Evolutionary conservation across 1,140 invertebrate species (phyloP).

Genomic region (Littorina saxatilis): DNA sequence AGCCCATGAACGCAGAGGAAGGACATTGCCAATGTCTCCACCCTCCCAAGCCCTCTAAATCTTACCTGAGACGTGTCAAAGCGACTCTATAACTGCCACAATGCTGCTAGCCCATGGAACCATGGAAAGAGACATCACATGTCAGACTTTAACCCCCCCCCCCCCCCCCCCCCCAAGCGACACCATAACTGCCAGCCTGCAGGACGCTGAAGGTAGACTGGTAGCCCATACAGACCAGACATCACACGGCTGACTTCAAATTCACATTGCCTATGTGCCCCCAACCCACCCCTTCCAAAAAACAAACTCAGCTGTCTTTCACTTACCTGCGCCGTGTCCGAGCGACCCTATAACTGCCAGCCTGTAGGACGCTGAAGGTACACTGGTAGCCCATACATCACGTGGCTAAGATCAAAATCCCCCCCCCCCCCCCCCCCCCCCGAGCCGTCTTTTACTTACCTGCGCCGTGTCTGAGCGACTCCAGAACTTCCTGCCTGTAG

Average conservation of each 20-base stretch:
- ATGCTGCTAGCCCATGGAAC: constrained; percentile 91
- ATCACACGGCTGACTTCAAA: constrained; percentile 86
- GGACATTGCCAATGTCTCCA: too few relatives aligned
- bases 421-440: too few relatives aligned
- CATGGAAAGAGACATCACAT: too few relatives aligned
- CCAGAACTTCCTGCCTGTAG: constrained; percentile 92
- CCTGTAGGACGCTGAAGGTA: constrained; percentile 90
- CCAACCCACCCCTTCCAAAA: too few relatives aligned
- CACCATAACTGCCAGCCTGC: constrained; percentile 91
- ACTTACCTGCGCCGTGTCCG: constrained; percentile 82
- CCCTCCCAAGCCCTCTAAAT: too few relatives aligned
- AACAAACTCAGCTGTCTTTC: too few relatives aligned
- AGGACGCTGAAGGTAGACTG: constrained; percentile 91
- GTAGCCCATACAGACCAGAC: constrained; percentile 85
- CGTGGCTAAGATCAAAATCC: constrained; percentile 87
- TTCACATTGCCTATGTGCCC: too few relatives aligned
- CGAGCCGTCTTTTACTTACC: constrained; percentile 75
- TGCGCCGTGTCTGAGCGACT: constrained; percentile 87
- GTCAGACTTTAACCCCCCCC: too few relatives aligned
- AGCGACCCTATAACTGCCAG: constrained; percentile 90
- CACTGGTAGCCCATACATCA: constrained; percentile 93
- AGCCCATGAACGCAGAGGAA: too few relatives aligned
- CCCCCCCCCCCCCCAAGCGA: too few relatives aligned
- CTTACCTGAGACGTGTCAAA: constrained; percentile 85
- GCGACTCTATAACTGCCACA: constrained; percentile 92